A percentile compares a stretch with the other conserved stretches of the same genome.
Conservation (phyloP, 2,113 vertebrate genomes). For the Triplophysa dalaica region DNA sequence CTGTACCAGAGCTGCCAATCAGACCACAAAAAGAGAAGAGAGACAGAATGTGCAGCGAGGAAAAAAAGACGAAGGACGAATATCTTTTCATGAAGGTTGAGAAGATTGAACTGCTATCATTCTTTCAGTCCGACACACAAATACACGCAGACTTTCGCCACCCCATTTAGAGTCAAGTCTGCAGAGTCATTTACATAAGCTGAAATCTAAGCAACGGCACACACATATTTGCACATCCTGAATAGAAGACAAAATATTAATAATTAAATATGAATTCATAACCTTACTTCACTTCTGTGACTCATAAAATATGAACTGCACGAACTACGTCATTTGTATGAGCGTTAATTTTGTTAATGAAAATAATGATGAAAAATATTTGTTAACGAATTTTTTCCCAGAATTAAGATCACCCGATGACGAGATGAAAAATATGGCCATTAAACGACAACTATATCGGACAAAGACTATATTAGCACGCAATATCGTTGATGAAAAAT, state of each 20-base stretch:
- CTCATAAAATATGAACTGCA: background rate
- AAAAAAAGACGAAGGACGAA: conserved; percentile 50
- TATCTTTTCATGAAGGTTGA: conserved; percentile 58
- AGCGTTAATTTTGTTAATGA: no score
- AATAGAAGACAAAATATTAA: background rate
- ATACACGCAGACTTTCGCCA: conserved; percentile 16
- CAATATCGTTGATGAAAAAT: no score
- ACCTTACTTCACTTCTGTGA: background rate
- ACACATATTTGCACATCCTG: conserved; percentile 3
- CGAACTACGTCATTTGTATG: no score
- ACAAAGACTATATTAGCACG: no score
- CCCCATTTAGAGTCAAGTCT: conserved; percentile 27
- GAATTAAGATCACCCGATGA: no score
- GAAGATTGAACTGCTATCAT: conserved; percentile 48
- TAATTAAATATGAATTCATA: background rate
- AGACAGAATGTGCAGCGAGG: conserved; percentile 26
- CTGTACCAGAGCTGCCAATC: conserved; percentile 56
- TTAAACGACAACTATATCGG: no score
- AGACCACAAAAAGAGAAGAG: conserved; percentile 36
- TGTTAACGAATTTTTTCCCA: no score
- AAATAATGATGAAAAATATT: no score
- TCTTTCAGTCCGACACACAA: conserved; percentile 25
- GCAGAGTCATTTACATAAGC: conserved; percentile 39
- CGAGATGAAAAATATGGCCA: no score
- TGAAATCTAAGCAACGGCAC: conserved; percentile 16